Evolutionary conservation across 2,797 vertebrate genomes (phyloP), one percentile per base, ranked within the genome.

Genomic region (Margarornis squamiger): DNA sequence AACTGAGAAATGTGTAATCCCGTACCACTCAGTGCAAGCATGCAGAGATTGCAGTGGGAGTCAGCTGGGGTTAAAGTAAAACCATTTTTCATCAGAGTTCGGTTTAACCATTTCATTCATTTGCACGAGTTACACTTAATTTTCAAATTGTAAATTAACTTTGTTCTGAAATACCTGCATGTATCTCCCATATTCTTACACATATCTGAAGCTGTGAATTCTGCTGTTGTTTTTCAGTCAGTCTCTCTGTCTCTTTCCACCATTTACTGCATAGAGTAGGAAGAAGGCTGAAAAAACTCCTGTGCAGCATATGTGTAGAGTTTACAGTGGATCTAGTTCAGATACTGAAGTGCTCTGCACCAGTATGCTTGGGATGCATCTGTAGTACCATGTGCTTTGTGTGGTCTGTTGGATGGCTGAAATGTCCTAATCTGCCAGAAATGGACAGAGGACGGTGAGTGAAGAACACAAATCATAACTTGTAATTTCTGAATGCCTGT

Each of bases 1-100:
- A 39, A 14, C n/a, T 59, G 45, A 61, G 57, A 74, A 87, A 30
- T 58, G 7, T 43, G 30, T 79, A 46, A 49, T 62, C 36, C 48
- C 0, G 0, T 32, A 83, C 61, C 57, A 59, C 9, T 48, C 32
- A 4, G 48, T 86, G 41, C 41, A 91, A 54, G 29, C 54, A 68
- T 85, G 73, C 61, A 91, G 82, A 92, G 77, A 41, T 79, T 95
- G 76, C 74, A 90, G 2, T 74, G 46, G 18, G 48, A 94, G 43
- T 86, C 70, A 86, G 49, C 74, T 94, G 67, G 41, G n/a, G 67
- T 85, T 89, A 23, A 94, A 94, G 67, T 89, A 55, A 88, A 90
- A 86, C 76, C 0, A 51, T 67, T 86, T 63, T 76, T 95, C 43
- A 58, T 68, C 36, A 74, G 54, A 78, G 41, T 91, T 94, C 87